Evolutionary conservation across 2,113 vertebrate genomes (phyloP).

Genomic region (Peromyscus leucopus): DNA sequence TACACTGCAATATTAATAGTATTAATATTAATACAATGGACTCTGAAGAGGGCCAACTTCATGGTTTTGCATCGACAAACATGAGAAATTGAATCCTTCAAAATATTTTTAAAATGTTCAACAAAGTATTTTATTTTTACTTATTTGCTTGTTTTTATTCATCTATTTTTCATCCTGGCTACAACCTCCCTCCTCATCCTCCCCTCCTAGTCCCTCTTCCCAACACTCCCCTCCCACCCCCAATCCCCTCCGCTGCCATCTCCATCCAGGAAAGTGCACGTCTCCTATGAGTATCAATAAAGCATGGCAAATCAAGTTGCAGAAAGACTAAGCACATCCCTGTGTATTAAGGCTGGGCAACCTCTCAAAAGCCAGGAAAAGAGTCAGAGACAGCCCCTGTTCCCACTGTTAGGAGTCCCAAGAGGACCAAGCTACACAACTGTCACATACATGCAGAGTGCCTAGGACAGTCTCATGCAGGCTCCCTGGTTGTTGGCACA

Average conservation of each 20-base stretch:
- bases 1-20: background rate
- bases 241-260: background rate
- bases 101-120: background rate
- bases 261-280: background rate
- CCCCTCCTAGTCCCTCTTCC: background rate
- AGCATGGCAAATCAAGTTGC: background rate
- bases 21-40: too few species aligned
- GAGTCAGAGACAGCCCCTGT: background rate
- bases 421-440: background rate
- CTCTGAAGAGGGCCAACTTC: background rate
- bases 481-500: background rate
- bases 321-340: background rate
- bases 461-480: background rate
- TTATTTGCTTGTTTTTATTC: background rate
- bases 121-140: background rate
- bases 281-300: background rate
- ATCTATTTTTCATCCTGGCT: background rate
- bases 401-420: background rate
- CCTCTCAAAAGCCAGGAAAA: background rate
- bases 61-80: constrained; percentile 7
- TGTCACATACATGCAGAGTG: background rate
- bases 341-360: background rate
- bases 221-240: accelerated
- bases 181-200: background rate
- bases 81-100: background rate